A percentile compares a stretch with the other conserved stretches of the same genome.
phyloP scores from a whole-genome alignment of 2,888 invertebrate genomes.

The Catocala fraxini region DNA sequence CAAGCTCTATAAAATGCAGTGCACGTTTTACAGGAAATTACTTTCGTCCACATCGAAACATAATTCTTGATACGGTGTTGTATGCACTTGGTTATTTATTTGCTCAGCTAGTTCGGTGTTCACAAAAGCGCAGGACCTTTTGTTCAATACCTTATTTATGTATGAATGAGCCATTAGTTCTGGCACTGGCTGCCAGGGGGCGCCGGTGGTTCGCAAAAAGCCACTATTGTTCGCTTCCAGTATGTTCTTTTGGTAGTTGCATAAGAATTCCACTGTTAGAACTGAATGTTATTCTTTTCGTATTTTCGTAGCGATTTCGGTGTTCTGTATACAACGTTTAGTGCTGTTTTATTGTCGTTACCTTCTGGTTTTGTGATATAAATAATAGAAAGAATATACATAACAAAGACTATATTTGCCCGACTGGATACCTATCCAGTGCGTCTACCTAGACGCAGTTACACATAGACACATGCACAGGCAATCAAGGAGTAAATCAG shows the following conservation, averaged over 20 bases:
- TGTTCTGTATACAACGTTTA: too few species aligned
- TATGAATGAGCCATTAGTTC: slow-evolving; percentile 55
- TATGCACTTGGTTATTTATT: slow-evolving; percentile 24
- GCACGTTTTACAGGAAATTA: not conserved
- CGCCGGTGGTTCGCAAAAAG: slow-evolving; percentile 43
- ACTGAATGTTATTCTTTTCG: not conserved
- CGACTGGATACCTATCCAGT: too few species aligned
- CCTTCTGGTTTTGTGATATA: too few species aligned
- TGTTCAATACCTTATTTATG: slow-evolving; percentile 55
- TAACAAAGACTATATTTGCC: too few species aligned
- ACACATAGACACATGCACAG: too few species aligned
- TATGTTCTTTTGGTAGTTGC: slow-evolving; percentile 40
- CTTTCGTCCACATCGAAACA: not conserved
- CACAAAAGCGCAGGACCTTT: slow-evolving; percentile 41
- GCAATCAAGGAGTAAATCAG: too few species aligned
- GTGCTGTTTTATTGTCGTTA: too few species aligned
- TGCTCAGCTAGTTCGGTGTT: slow-evolving; percentile 28
- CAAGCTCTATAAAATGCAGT: too few species aligned
- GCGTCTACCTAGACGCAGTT: too few species aligned
- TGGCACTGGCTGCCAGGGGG: slow-evolving; percentile 38
- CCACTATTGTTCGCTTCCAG: slow-evolving; percentile 43
- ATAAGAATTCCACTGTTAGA: slow-evolving; percentile 15
- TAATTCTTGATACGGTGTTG: not conserved
- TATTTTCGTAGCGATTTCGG: not conserved
- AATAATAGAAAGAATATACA: too few species aligned